phyloP scores from a whole-genome alignment of 2,888 invertebrate species.

The Syrphus vitripennis region DNA sequence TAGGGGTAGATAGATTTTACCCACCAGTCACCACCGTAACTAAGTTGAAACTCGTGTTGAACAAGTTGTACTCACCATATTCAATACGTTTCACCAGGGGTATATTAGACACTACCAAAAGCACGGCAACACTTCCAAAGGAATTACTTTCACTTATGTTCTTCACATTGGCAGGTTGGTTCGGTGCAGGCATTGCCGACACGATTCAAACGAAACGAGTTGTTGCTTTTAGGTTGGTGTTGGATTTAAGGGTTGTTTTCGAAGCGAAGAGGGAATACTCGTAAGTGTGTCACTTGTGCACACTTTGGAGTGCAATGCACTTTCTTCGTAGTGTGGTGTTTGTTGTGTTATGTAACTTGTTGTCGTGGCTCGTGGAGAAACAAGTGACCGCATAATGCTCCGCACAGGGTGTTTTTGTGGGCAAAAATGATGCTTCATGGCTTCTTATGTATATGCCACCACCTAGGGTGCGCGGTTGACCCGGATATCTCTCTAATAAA shows the following conservation, averaged over 20 bases:
- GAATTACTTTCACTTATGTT: slow-evolving; percentile 66
- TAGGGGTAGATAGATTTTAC: slow-evolving; percentile 17
- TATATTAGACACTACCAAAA: background rate
- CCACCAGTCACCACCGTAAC: slow-evolving; percentile 59
- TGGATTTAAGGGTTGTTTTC: slow-evolving; percentile 10
- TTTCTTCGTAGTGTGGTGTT: background rate
- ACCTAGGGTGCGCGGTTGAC: slow-evolving; percentile 15
- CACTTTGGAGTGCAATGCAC: slow-evolving; percentile 58
- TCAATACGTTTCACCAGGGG: slow-evolving; percentile 28
- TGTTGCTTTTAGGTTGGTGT: slow-evolving; percentile 17
- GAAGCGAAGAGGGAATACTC: slow-evolving; percentile 18
- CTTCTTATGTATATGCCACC: background rate
- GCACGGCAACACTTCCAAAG: slow-evolving; percentile 44
- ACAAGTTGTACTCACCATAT: slow-evolving; percentile 53
- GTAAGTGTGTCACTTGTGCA: slow-evolving; percentile 62
- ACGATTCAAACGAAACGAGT: slow-evolving; percentile 2
- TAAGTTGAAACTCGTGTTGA: slow-evolving; percentile 45
- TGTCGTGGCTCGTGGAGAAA: slow-evolving; percentile 27
- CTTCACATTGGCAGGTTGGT: slow-evolving; percentile 9
- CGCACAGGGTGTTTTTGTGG: slow-evolving; percentile 22
- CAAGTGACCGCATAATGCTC: slow-evolving; percentile 59
- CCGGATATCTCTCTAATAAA: slow-evolving; percentile 51
- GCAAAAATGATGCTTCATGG: background rate
- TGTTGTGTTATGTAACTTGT: slow-evolving; percentile 54
- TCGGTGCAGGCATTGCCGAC: background rate